Conservation (phyloP, 1,140 invertebrate species). For the Dysdera silvatica region DNA sequence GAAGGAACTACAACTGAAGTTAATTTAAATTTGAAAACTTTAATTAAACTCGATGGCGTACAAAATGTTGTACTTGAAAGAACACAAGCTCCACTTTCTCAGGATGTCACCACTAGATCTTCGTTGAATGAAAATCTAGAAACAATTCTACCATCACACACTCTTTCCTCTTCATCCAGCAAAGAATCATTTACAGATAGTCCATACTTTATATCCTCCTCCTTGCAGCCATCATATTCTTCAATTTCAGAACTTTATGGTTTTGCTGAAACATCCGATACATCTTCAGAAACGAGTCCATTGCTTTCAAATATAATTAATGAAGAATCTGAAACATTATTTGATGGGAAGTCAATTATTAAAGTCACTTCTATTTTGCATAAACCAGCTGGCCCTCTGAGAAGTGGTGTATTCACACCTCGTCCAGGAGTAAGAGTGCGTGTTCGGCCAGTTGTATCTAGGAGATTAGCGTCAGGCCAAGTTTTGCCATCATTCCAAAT, state of each 20-base stretch:
- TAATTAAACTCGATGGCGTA: conserved; percentile 36
- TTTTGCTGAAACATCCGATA: not conserved
- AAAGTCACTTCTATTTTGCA: conserved; percentile 24
- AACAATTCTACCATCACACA: not conserved
- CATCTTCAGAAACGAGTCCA: conserved; percentile 8
- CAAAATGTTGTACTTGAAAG: conserved; percentile 43
- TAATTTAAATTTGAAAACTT: conserved; percentile 39
- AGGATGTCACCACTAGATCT: conserved; percentile 12
- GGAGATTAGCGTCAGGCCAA: conserved; percentile 11
- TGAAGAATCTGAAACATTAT: not conserved
- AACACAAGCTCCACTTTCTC: not conserved
- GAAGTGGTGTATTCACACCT: conserved; percentile 16
- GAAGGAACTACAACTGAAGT: conserved; percentile 40
- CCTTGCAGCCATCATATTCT: conserved; percentile 22
- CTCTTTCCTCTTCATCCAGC: not conserved
- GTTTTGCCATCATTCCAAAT: conserved; percentile 17
- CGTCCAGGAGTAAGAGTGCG: conserved; percentile 25
- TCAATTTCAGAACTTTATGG: conserved; percentile 14
- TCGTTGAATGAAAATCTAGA: not conserved
- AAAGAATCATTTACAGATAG: too few species aligned
- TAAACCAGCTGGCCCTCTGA: conserved; percentile 6
- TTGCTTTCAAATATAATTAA: not conserved
- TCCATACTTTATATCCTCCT: too few species aligned
- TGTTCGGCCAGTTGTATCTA: conserved; percentile 18
- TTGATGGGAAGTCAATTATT: not conserved